Evolutionary conservation across 2,113 vertebrate genomes (phyloP).

Genomic region (Planiliza haematocheilus): DNA sequence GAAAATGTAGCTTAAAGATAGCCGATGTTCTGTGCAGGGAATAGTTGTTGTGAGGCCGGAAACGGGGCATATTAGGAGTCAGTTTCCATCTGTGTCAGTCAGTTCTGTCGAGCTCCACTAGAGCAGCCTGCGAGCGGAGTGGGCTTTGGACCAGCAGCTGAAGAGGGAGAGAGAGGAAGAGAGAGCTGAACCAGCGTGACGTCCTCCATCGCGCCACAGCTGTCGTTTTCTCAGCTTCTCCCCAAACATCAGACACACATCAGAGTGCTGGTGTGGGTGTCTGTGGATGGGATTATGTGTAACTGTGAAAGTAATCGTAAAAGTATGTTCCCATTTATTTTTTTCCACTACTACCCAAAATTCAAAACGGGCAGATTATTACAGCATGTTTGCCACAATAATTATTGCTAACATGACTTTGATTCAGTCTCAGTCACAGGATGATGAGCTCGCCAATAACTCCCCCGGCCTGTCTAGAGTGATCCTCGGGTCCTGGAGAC

Average conservation of each 20-base stretch:
- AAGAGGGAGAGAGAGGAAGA: conserved; percentile 55
- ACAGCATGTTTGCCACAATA: conserved; percentile 15
- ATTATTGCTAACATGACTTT: conserved; percentile 61
- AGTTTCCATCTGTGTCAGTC: conserved; percentile 64
- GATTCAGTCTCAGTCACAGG: conserved; percentile 64
- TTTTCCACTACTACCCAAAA: conserved; percentile 19
- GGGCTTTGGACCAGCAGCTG: conserved; percentile 56
- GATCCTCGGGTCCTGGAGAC: conserved; percentile 55
- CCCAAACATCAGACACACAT: conserved; percentile 60
- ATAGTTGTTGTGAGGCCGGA: conserved; percentile 36
- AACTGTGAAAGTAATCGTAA: conserved; percentile 28
- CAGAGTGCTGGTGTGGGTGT: conserved; percentile 50
- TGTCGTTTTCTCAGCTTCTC: conserved; percentile 77
- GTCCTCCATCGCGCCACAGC: conserved; percentile 70
- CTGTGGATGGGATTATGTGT: conserved; percentile 32
- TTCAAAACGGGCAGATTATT: conserved; percentile 2
- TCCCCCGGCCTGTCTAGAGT: conserved; percentile 62
- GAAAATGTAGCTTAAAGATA: conserved; percentile 35
- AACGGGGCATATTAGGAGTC: conserved; percentile 46
- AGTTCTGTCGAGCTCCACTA: conserved; percentile 42
- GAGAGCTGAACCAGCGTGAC: conserved; percentile 58
- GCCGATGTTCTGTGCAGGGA: conserved; percentile 8
- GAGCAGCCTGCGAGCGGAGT: conserved; percentile 37
- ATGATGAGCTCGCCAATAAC: conserved; percentile 58
- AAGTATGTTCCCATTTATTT: conserved; percentile 35